Evolutionary conservation across 2,888 invertebrate species (phyloP).

Genomic region (Xiphydria camelus): DNA sequence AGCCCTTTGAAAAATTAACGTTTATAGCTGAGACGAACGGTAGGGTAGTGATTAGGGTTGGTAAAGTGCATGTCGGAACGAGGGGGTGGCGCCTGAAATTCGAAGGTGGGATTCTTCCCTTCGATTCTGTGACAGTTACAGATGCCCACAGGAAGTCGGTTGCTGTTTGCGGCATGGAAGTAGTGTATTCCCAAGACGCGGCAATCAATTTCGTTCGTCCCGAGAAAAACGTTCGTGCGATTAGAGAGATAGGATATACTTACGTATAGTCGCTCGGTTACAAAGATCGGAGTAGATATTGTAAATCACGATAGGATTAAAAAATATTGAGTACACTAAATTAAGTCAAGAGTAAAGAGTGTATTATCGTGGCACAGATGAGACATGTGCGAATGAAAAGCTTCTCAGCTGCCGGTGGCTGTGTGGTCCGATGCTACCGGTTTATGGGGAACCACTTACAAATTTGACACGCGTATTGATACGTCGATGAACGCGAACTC

Average conservation of each 20-base stretch:
- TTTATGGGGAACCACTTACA: constrained; percentile 2
- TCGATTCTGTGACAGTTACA: constrained; percentile 14
- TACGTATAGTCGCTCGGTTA: too few relatives aligned
- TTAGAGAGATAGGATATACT: too few relatives aligned
- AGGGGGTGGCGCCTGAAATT: constrained; percentile 27
- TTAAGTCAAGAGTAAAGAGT: too few relatives aligned
- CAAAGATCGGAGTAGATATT: too few relatives aligned
- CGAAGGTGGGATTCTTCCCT: constrained; percentile 6
- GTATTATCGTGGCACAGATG: too few relatives aligned
- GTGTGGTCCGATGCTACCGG: background rate
- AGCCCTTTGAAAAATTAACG: constrained; percentile 27
- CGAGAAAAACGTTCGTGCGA: too few relatives aligned
- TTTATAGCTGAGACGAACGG: constrained; percentile 20
- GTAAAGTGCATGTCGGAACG: constrained; percentile 27
- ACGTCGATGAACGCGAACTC: background rate
- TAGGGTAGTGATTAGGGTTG: constrained; percentile 34
- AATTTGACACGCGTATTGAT: constrained; percentile 6
- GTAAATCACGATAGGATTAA: too few relatives aligned
- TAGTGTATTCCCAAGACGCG: constrained; percentile 14
- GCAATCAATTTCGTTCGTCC: constrained; percentile 13
- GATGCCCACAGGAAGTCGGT: constrained; percentile 17
- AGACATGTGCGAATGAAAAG: too few relatives aligned
- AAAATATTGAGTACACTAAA: too few relatives aligned
- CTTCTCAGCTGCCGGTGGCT: too few relatives aligned
- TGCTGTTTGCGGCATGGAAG: constrained; percentile 10